Conservation (phyloP, 1,140 invertebrate genomes). For the Anthonomus grandis region DNA sequence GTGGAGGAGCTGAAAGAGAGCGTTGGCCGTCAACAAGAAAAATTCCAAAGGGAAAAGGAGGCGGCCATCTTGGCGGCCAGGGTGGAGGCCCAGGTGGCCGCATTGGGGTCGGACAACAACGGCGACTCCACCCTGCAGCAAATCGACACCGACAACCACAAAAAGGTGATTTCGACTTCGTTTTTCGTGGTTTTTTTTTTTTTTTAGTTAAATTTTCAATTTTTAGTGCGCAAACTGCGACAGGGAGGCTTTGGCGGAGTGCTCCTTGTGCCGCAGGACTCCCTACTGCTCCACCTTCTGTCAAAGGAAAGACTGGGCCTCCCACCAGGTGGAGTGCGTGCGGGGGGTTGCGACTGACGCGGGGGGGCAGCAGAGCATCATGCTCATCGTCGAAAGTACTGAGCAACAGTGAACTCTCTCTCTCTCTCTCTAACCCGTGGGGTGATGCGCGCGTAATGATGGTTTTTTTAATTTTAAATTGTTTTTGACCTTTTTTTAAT, state of each 20-base stretch:
- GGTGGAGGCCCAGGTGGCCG: conserved; percentile 58
- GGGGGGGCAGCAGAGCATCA: conserved; percentile 59
- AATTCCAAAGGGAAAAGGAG: conserved; percentile 65
- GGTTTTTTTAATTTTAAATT: not conserved
- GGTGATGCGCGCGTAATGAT: not conserved
- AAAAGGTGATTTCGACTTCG: conserved; percentile 50
- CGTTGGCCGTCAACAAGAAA: conserved; percentile 57
- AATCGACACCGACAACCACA: conserved; percentile 54
- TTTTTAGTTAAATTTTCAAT: conserved; percentile 3
- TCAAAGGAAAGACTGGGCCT: conserved; percentile 81
- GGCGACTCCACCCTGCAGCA: conserved; percentile 53
- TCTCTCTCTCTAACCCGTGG: too few relatives aligned
- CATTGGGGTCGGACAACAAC: conserved; percentile 44
- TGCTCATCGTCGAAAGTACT: conserved; percentile 61
- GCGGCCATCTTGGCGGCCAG: conserved; percentile 64
- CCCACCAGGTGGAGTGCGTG: conserved; percentile 81
- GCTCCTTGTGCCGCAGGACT: conserved; percentile 76
- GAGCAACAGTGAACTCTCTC: conserved; percentile 43
- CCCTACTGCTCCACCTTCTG: conserved; percentile 86
- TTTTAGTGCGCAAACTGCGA: conserved; percentile 82
- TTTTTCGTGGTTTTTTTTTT: conserved; percentile 2
- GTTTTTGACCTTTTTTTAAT: too few relatives aligned
- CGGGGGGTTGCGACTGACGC: conserved; percentile 55
- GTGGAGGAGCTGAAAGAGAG: conserved; percentile 65
- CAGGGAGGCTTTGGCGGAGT: conserved; percentile 78